These are phyloP conservation scores for Gopherus evgoodei DNA, from an alignment of 2,113 vertebrate genomes.

Conservation along the genomic window DNA sequence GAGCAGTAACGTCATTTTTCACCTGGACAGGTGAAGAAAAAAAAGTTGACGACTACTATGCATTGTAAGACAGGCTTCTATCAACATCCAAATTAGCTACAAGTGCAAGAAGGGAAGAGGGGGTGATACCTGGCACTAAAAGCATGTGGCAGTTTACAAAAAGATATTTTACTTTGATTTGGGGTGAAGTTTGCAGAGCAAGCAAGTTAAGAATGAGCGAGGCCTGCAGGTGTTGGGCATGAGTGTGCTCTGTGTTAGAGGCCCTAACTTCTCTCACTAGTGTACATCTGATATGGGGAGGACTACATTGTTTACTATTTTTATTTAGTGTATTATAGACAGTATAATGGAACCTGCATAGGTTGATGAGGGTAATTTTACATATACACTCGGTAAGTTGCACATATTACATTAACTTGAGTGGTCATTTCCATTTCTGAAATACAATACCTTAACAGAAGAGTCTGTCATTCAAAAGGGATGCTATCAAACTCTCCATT, in stretches of 20 bases:
- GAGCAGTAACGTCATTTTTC: conserved; percentile 79
- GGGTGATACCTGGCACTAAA: neutral
- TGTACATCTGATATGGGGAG: neutral
- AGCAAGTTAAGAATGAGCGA: neutral
- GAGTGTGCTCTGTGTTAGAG: neutral
- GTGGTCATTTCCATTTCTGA: neutral
- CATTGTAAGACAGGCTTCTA: neutral
- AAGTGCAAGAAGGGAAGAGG: neutral
- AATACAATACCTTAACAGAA: neutral
- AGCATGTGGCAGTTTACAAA: neutral
- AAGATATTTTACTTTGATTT: neutral
- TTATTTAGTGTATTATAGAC: neutral
- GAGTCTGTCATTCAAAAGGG: neutral
- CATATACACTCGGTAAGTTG: neutral
- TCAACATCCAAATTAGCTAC: neutral
- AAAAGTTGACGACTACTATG: neutral
- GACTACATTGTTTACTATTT: neutral
- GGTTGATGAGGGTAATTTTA: neutral
- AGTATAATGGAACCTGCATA: neutral
- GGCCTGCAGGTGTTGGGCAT: neutral
- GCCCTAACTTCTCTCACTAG: neutral
- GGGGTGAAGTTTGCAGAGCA: neutral
- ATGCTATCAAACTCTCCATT: neutral
- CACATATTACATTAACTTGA: neutral
- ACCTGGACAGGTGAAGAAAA: conserved; percentile 21